Conservation (phyloP, 2,797 vertebrate genomes). For the Myotis pilosus region DNA sequence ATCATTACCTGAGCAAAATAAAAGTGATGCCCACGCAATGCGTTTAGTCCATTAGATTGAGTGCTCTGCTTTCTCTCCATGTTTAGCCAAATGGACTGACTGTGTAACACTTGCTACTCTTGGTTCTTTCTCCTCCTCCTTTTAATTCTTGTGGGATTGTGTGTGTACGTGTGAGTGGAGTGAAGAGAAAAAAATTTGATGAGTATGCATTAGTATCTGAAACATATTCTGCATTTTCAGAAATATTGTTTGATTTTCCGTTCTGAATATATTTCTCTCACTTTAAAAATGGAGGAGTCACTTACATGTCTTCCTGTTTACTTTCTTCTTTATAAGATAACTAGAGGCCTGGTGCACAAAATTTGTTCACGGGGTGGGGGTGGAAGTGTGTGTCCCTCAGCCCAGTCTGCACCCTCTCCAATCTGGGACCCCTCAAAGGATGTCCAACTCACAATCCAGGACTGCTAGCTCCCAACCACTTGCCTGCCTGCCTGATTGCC, state of each 20-base stretch:
- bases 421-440: no score
- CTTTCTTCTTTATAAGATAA: neutral
- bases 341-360: no score
- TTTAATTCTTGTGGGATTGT: neutral
- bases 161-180: neutral
- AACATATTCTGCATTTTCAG: constrained; percentile 17
- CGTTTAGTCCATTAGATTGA: neutral
- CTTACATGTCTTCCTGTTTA: neutral
- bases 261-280: neutral
- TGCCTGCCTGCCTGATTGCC: no score
- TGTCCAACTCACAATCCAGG: no score
- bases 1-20: neutral
- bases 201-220: neutral
- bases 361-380: no score
- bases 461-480: no score
- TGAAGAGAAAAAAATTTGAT: neutral
- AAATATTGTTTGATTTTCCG: neutral
- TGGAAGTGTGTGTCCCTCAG: no score
- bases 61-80: neutral
- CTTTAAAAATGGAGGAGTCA: neutral
- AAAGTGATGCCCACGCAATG: neutral
- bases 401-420: no score
- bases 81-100: neutral
- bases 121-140: neutral
- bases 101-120: neutral